These are phyloP conservation scores for Pterostichus niger DNA, from an alignment of 2,888 invertebrate species.

Conservation along the genomic window DNA sequence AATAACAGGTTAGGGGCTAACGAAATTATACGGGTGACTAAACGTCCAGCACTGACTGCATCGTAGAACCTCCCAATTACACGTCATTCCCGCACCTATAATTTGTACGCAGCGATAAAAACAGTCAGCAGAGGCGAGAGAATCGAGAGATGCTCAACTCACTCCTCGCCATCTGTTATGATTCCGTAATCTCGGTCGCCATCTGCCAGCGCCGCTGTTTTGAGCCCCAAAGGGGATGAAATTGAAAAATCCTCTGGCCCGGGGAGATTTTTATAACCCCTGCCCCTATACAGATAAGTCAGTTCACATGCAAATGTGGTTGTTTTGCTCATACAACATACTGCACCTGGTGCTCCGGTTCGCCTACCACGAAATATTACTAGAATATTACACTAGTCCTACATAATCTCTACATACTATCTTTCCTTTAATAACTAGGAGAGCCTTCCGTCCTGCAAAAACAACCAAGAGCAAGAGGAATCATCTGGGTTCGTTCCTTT, in stretches of 20 bases:
- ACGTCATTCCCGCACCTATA: not conserved
- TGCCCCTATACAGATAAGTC: slow-evolving; percentile 53
- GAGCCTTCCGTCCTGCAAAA: no score
- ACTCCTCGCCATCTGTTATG: slow-evolving; percentile 30
- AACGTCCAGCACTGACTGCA: slow-evolving; percentile 1
- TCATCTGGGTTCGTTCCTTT: no score
- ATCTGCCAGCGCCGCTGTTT: slow-evolving; percentile 34
- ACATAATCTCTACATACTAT: slow-evolving; percentile 1
- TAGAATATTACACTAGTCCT: not conserved
- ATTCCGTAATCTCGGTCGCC: slow-evolving; percentile 52
- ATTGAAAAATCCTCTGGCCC: slow-evolving; percentile 57
- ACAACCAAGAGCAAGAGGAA: no score
- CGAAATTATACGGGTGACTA: slow-evolving; percentile 50
- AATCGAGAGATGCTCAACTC: not conserved
- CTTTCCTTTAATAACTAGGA: not conserved
- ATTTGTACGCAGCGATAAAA: slow-evolving; percentile 10
- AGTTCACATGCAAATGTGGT: slow-evolving; percentile 59
- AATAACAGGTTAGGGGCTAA: slow-evolving; percentile 54
- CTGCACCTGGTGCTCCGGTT: slow-evolving; percentile 41
- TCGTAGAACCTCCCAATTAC: slow-evolving; percentile 37
- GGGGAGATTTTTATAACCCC: slow-evolving; percentile 53
- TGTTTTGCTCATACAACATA: slow-evolving; percentile 35
- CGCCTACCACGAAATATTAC: not conserved
- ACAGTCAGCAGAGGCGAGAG: not conserved
- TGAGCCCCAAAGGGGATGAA: slow-evolving; percentile 26